These are phyloP conservation scores for Ditylenchus weischeri DNA, from an alignment of 2,888 invertebrate genomes.

Conservation along the genomic window DNA sequence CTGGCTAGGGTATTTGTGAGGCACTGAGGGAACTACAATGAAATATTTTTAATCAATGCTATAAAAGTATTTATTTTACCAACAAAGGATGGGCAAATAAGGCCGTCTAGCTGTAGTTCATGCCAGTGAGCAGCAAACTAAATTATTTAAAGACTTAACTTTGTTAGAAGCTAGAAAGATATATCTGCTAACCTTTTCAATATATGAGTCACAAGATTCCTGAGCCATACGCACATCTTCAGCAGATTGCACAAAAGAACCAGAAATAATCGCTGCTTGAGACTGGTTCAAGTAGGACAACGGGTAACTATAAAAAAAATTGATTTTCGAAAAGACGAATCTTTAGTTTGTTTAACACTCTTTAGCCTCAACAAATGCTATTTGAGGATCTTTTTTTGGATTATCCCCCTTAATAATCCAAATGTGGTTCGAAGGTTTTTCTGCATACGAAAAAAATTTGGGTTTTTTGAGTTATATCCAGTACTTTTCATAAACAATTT, in stretches of 20 bases:
- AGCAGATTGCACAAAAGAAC: slow-evolving; percentile 27
- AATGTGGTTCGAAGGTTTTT: not conserved
- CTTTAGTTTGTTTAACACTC: not conserved
- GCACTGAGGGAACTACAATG: slow-evolving; percentile 44
- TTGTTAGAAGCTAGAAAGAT: not conserved
- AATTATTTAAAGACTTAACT: slow-evolving; percentile 25
- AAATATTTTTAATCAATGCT: not conserved
- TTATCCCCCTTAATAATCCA: not conserved
- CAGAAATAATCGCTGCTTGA: slow-evolving; percentile 37
- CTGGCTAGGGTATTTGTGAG: slow-evolving; percentile 45
- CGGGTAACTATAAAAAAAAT: not conserved
- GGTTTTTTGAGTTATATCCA: not conserved
- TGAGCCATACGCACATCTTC: slow-evolving; percentile 45
- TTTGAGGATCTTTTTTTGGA: not conserved
- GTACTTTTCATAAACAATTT: no score
- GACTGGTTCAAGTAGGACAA: slow-evolving; percentile 31
- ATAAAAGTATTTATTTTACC: not conserved
- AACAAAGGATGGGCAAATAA: slow-evolving; percentile 58
- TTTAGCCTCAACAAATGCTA: not conserved
- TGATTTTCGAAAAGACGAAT: not conserved
- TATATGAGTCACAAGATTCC: slow-evolving; percentile 47
- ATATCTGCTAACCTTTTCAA: slow-evolving; percentile 29
- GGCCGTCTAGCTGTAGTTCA: slow-evolving; percentile 52
- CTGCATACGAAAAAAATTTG: not conserved
- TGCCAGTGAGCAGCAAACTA: slow-evolving; percentile 47